phyloP scores from a whole-genome alignment of 2,888 invertebrate genomes.

The Drosophila paucipuncta region DNA sequence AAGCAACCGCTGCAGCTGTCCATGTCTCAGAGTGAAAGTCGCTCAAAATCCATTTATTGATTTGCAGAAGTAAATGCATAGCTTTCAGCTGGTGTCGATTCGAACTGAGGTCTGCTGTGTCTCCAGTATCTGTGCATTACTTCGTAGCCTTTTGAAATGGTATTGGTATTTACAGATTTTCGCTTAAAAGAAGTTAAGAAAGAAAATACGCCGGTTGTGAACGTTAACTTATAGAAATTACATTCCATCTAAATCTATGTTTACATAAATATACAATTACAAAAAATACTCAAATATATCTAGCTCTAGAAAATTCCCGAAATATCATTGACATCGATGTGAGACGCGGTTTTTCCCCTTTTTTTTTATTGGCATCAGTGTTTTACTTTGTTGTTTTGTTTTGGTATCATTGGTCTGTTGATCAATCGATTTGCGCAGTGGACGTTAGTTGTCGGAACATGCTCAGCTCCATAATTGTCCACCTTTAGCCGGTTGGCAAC shows the following conservation, averaged over 20 bases:
- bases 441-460: slow-evolving; percentile 48
- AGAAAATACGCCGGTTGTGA: background rate
- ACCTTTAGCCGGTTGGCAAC: slow-evolving; percentile 39
- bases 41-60: background rate
- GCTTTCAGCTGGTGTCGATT: background rate
- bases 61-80: slow-evolving; percentile 57
- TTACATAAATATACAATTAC: slow-evolving; percentile 10
- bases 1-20: background rate
- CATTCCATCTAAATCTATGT: background rate
- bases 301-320: background rate
- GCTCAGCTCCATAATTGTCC: slow-evolving; percentile 49
- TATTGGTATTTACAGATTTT: background rate
- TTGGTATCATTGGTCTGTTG: slow-evolving; percentile 15
- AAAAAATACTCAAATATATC: slow-evolving; percentile 9
- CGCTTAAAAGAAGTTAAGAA: background rate
- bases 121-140: background rate
- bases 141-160: no score
- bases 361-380: slow-evolving; percentile 5
- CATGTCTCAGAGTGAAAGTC: background rate
- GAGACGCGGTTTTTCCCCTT: slow-evolving; percentile 15
- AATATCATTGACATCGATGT: slow-evolving; percentile 8
- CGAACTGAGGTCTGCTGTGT: background rate
- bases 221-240: background rate
- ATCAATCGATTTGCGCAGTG: slow-evolving; percentile 25
- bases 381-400: slow-evolving; percentile 23